A percentile compares a stretch with the other conserved stretches of the same genome.
phyloP scores from a whole-genome alignment of 2,797 vertebrate species.

The Hozukius guyotensis region DNA sequence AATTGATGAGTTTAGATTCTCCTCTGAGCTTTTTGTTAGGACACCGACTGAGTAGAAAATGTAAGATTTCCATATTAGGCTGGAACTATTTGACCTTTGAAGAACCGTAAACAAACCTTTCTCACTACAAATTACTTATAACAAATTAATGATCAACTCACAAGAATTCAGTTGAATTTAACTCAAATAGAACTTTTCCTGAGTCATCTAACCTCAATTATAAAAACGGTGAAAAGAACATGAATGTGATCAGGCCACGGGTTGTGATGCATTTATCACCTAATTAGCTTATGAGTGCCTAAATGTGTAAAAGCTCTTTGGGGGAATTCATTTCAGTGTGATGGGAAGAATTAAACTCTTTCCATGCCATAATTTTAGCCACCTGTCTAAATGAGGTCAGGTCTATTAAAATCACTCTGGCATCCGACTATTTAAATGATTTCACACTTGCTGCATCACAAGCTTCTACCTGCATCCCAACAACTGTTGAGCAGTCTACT shows the following conservation, averaged over 20 bases:
- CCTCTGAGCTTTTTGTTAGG: not conserved
- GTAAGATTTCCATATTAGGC: not conserved
- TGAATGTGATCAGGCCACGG: constrained; percentile 3
- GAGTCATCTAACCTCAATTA: not conserved
- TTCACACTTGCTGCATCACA: not conserved
- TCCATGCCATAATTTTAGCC: not conserved
- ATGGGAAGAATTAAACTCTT: not conserved
- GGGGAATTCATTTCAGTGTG: constrained; percentile 13
- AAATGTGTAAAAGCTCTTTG: not conserved
- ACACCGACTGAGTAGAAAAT: not conserved
- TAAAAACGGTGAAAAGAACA: not conserved
- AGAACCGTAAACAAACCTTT: not conserved
- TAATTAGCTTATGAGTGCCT: constrained; percentile 6
- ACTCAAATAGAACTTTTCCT: not conserved
- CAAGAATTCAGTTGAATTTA: not conserved
- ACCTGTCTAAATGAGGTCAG: constrained; percentile 6
- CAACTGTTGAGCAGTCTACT: not conserved
- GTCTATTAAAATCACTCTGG: not conserved
- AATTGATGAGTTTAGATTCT: constrained; percentile 8
- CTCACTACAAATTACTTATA: not conserved
- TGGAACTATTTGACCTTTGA: not conserved
- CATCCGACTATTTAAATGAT: not conserved
- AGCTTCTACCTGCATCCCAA: not conserved
- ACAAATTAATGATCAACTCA: not conserved
- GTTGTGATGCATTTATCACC: not conserved